Evolutionary conservation across 2,797 vertebrate species (phyloP), one percentile per base, ranked within the genome.

Genomic region (Vespertilio murinus): DNA sequence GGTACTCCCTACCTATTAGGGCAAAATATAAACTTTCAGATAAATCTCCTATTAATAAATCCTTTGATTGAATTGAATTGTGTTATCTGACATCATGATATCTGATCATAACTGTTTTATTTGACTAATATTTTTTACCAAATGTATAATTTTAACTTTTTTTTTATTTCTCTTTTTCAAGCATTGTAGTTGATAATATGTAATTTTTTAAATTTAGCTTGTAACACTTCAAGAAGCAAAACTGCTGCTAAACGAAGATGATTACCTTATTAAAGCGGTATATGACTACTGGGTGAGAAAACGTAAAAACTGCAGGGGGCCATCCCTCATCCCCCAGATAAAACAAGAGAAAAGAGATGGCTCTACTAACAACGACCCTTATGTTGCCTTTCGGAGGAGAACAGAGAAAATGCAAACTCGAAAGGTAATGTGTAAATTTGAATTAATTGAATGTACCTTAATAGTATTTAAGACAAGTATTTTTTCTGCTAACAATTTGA

Each of bases 391-490:
- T 98, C 98, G 99, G 10, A 98, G 99, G 74, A 98, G 99, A 95
- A 99, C 99, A 0, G 99, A 99, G 98, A 99, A 99, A 97, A 99
- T 99, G 99, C 99, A 99, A 98, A 99, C 99, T 13, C 98, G 99
- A 97, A 99, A 99, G 99, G 99, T 99, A 97, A 96, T 30, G 14
- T 64, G 30, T 47, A 49, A 91, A 88, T 96, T 75, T 81, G 42
- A 69, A 91, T 10, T 95, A 94, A 92, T 25, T 95, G 49, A 18
- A 25, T 75, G 9, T 89, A 56, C n/a, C 42, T 82, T 85, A 35
- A 35, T 81, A 81, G 42, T 88, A 42, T 90, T 94, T 94, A 82
- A 79, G n/a, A 89, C 11, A 1, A 8, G 4, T 86, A 73, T 91
- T 78, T 92, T 78, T 90, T 40, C 45, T 94, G 40, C 49, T 74